Base-by-base conservation (phyloP, 2,888 invertebrate species). In the Biston stratarius region DNA sequence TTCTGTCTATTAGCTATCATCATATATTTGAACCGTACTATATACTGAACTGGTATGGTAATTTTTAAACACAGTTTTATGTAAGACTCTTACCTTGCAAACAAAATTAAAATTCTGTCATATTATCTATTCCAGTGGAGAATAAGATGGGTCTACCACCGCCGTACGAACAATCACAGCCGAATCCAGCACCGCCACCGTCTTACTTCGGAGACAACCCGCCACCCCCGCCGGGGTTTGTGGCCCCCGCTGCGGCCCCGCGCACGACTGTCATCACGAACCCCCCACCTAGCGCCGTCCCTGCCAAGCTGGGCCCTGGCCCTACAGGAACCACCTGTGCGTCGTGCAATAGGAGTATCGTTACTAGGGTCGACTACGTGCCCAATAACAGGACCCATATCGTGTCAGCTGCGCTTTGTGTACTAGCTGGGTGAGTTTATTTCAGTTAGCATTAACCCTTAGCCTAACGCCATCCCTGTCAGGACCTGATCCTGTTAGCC, bases 61-160 rank as follows among this genome's bases (percentile, higher is more conserved):
- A 10, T 42, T 42, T 42, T 10, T 9, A 12, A 0, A 1, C 44
- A 44, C 15, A 3, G 0, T 33, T 11, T 7, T 6, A 9, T 15
- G 9, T 15, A 47, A 10, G 14, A 5, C 11, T 5, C 8, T 49
- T 33, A 10, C 33, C 33, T 49, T 5, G 48, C 10, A 49, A 49
- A 47, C 15, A 49, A 33, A 33, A 24, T 12, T 14, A 12, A 11
- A 5, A 36, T 38, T 14, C 6, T 8, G 38, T 38, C 12, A n/a
- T n/a, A 11, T 63, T 62, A 48, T 64, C 34, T 14, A 33, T 61
- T 92, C 62, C 87, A 94, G 93, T 94, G 93, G 93, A 94, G 81
- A 93, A 93, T 68, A 94, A 94, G 80, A 92, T 93, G 90, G 93
- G 93, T 12, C 77, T 93, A 2, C 93, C 93, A 0, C 93, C 93